Conservation (phyloP, 2,888 invertebrate species). For the Tetragonisca angustula region DNA sequence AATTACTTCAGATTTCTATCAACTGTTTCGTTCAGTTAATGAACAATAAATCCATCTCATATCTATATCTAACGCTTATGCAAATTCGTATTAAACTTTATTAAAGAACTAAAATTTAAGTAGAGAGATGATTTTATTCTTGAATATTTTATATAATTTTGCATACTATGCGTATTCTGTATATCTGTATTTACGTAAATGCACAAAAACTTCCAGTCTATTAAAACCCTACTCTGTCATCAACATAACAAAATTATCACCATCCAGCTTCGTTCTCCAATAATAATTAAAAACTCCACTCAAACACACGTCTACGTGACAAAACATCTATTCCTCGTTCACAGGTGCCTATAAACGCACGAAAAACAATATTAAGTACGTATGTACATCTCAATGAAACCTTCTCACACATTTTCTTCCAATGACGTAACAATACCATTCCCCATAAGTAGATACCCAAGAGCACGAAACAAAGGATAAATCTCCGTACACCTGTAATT, state of each 20-base stretch:
- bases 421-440: conserved; percentile 2
- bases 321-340: background rate
- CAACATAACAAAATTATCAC: background rate
- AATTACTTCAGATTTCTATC: background rate
- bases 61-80: too few relatives aligned
- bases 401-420: background rate
- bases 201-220: too few relatives aligned
- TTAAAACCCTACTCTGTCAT: too few relatives aligned
- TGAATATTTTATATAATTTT: too few relatives aligned
- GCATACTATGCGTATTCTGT: background rate
- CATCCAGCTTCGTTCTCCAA: background rate
- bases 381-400: background rate
- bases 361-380: background rate
- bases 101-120: too few relatives aligned
- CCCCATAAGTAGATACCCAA: background rate
- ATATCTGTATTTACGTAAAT: too few relatives aligned
- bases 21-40: background rate
- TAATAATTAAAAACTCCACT: background rate
- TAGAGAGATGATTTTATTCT: too few relatives aligned
- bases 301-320: background rate
- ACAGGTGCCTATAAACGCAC: background rate
- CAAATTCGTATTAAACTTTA: too few relatives aligned
- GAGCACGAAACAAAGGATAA: conserved; percentile 8
- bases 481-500: conserved; percentile 3
- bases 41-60: too few relatives aligned